Percentiles rank a stretch among this genome's conserved stretches.
Evolutionary conservation across 2,113 vertebrate species (phyloP).

Genomic region (Nipponia nippon): DNA sequence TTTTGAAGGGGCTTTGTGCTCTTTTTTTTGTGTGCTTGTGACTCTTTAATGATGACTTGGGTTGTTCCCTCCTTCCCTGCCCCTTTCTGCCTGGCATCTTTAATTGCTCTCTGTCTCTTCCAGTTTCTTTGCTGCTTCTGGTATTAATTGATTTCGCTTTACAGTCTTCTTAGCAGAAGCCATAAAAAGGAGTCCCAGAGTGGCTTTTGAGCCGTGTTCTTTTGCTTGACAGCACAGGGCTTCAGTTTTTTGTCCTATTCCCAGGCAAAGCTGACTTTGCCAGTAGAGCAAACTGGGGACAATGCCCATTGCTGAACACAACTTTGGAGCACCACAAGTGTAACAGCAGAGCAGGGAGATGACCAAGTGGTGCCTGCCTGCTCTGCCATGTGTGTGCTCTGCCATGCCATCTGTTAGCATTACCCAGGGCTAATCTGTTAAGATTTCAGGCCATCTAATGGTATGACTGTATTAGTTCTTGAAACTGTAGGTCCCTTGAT

Average conservation of each 20-base stretch:
- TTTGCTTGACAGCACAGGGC: not conserved
- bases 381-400: not conserved
- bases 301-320: not conserved
- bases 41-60: not conserved
- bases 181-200: not conserved
- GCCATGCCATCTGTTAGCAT: constrained; percentile 22
- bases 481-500: not conserved
- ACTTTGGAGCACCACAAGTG: not conserved
- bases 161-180: not conserved
- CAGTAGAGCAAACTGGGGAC: not conserved
- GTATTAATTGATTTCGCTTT: constrained; percentile 1
- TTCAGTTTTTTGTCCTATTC: not conserved
- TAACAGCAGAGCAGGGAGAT: not conserved
- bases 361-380: not conserved
- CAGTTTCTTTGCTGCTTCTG: not conserved
- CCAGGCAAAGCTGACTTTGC: not conserved
- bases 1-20: not conserved
- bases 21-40: not conserved
- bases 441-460: not conserved
- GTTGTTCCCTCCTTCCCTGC: not conserved
- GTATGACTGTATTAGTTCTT: not conserved
- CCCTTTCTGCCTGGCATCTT: not conserved
- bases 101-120: not conserved
- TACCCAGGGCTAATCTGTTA: not conserved
- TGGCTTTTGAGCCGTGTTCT: not conserved